Conservation (phyloP, 2,113 vertebrate genomes). For the Oryzias melastigma region DNA sequence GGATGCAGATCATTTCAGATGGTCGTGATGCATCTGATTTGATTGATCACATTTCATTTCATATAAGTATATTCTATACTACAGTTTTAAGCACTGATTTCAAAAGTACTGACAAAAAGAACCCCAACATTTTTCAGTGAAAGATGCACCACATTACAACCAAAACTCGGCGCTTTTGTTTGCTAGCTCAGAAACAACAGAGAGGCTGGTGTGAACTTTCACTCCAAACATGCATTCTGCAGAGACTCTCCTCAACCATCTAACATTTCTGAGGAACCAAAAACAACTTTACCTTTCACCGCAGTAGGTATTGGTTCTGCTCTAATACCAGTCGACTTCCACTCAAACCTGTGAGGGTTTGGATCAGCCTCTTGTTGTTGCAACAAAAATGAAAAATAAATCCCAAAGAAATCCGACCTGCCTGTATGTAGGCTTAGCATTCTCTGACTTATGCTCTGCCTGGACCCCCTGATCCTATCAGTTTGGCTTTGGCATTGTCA, state of each 20-base stretch:
- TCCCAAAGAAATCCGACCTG: not conserved
- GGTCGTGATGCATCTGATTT: constrained; percentile 62
- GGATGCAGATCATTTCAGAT: constrained; percentile 70
- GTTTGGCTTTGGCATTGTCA: constrained; percentile 76
- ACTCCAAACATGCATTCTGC: constrained; percentile 23
- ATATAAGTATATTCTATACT: constrained; percentile 39
- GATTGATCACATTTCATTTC: constrained; percentile 70
- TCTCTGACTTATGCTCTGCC: constrained; percentile 51
- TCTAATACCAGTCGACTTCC: not conserved
- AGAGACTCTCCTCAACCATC: no score
- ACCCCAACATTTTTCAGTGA: constrained; percentile 14
- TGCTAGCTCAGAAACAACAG: constrained; percentile 45
- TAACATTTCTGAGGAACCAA: not conserved
- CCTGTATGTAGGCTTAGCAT: constrained; percentile 32
- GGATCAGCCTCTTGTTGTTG: constrained; percentile 59
- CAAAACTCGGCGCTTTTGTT: constrained; percentile 28
- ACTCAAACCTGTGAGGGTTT: constrained; percentile 38
- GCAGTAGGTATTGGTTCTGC: constrained; percentile 4
- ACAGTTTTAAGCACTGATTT: constrained; percentile 29
- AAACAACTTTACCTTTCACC: not conserved
- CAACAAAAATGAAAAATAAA: constrained; percentile 34
- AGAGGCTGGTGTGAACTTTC: constrained; percentile 50
- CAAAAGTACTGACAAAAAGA: constrained; percentile 15
- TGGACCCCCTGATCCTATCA: constrained; percentile 61
- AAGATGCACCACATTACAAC: constrained; percentile 29